phyloP scores from a whole-genome alignment of 1,140 invertebrate genomes.

The Panagrolaimus sp. region DNA sequence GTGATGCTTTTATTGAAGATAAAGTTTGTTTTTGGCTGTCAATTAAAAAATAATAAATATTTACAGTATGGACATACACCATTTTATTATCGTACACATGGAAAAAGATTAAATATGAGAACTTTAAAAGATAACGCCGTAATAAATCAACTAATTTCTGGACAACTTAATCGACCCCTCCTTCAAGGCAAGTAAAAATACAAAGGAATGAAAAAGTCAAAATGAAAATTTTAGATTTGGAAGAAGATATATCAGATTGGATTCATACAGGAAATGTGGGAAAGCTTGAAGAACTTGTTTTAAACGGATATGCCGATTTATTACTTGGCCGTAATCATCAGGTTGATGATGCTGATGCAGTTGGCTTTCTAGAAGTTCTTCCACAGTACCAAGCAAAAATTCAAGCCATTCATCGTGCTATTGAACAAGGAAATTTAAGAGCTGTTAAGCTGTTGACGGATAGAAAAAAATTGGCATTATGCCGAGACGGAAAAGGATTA shows the following conservation, averaged over 20 bases:
- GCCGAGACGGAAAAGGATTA: slow-evolving; percentile 66
- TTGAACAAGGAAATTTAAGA: slow-evolving; percentile 74
- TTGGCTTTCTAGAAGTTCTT: slow-evolving; percentile 80
- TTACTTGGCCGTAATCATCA: slow-evolving; percentile 69
- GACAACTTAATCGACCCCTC: slow-evolving; percentile 49
- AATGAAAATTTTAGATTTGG: slow-evolving; percentile 54
- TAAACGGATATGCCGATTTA: slow-evolving; percentile 76
- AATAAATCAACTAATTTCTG: slow-evolving; percentile 55
- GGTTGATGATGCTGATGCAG: slow-evolving; percentile 67
- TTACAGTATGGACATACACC: slow-evolving; percentile 55
- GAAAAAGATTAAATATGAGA: slow-evolving; percentile 55
- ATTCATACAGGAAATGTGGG: slow-evolving; percentile 76
- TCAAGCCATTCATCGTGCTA: slow-evolving; percentile 75
- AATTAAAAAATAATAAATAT: too few species aligned
- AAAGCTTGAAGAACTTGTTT: slow-evolving; percentile 75
- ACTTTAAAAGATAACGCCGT: slow-evolving; percentile 57
- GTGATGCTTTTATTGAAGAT: slow-evolving; percentile 57
- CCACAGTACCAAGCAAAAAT: slow-evolving; percentile 86
- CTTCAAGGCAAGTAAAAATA: slow-evolving; percentile 40
- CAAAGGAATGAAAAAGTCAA: slow-evolving; percentile 9
- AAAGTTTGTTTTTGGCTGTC: slow-evolving; percentile 30
- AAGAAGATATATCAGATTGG: slow-evolving; percentile 65
- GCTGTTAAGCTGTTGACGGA: slow-evolving; percentile 78
- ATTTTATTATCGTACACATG: slow-evolving; percentile 57
- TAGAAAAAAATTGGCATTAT: slow-evolving; percentile 79